These are phyloP conservation scores for Emydoidea blandingii DNA, from an alignment of 2,797 vertebrate species.

Conservation along the genomic window DNA sequence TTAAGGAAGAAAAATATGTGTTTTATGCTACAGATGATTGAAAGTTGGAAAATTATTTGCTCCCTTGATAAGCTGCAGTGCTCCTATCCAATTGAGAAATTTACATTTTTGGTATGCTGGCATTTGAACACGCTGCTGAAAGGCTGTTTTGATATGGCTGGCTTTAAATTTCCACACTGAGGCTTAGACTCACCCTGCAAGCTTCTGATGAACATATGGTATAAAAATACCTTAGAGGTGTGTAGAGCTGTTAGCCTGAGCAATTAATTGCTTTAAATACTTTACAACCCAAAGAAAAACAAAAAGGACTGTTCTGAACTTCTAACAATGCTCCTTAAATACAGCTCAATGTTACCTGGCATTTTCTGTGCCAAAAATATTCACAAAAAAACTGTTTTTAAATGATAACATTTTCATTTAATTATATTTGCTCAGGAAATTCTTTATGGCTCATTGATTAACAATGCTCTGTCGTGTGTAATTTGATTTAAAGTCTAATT, in stretches of 20 bases:
- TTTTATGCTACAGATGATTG: neutral
- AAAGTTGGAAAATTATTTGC: neutral
- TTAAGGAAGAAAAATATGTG: neutral
- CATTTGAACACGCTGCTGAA: neutral
- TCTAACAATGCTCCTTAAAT: slow-evolving; percentile 9
- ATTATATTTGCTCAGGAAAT: slow-evolving; percentile 47
- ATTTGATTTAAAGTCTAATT: slow-evolving; percentile 42
- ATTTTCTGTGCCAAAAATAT: slow-evolving; percentile 12
- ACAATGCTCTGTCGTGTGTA: slow-evolving; percentile 2
- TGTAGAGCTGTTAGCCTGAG: neutral
- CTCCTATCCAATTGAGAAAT: neutral
- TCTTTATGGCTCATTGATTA: slow-evolving; percentile 21
- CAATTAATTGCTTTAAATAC: neutral
- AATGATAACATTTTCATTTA: slow-evolving; percentile 18
- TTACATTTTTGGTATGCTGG: accelerated
- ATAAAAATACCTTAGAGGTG: neutral
- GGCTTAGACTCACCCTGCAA: neutral
- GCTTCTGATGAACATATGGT: neutral
- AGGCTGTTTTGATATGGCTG: neutral
- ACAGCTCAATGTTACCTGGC: neutral
- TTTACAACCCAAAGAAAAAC: neutral
- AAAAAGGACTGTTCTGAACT: neutral
- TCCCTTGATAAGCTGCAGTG: neutral
- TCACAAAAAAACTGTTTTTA: slow-evolving; percentile 20
- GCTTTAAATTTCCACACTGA: neutral